Percentiles rank a stretch among this genome's conserved stretches.
Conservation (phyloP, 2,797 vertebrate genomes). For the Tragelaphus oryx region DNA sequence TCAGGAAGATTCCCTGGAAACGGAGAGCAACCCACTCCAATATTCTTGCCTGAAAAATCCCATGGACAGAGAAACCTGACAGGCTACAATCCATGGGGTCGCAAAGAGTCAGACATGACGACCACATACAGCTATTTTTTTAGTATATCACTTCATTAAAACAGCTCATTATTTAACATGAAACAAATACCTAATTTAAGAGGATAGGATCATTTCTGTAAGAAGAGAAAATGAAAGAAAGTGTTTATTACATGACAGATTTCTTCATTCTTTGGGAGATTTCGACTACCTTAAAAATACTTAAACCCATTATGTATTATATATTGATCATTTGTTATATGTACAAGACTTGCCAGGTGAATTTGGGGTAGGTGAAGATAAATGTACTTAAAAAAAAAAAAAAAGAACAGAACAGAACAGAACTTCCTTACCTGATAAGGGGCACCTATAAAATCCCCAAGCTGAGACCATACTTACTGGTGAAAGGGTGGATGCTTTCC, state of each 20-base stretch:
- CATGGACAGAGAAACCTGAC: neutral
- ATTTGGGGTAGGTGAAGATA: too few species aligned
- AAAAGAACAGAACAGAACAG: neutral
- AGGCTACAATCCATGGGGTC: neutral
- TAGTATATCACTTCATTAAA: neutral
- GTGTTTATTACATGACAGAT: neutral
- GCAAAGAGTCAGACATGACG: neutral
- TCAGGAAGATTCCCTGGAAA: neutral
- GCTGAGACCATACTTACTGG: neutral
- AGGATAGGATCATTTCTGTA: neutral
- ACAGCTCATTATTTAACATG: constrained; percentile 25
- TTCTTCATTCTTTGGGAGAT: neutral
- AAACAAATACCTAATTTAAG: neutral
- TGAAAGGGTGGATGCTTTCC: neutral
- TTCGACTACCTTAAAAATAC: constrained; percentile 3
- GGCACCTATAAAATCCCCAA: neutral
- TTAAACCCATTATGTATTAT: neutral
- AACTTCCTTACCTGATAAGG: neutral
- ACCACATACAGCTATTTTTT: neutral
- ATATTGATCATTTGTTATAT: too few species aligned
- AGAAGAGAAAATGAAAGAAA: constrained; percentile 1
- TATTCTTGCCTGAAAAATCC: neutral
- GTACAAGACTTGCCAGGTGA: too few species aligned
- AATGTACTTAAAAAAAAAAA: neutral
- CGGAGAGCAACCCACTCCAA: neutral